These are phyloP conservation scores for Acyrthosiphon pisum DNA, from an alignment of 1,140 invertebrate genomes.

Conservation along the genomic window DNA sequence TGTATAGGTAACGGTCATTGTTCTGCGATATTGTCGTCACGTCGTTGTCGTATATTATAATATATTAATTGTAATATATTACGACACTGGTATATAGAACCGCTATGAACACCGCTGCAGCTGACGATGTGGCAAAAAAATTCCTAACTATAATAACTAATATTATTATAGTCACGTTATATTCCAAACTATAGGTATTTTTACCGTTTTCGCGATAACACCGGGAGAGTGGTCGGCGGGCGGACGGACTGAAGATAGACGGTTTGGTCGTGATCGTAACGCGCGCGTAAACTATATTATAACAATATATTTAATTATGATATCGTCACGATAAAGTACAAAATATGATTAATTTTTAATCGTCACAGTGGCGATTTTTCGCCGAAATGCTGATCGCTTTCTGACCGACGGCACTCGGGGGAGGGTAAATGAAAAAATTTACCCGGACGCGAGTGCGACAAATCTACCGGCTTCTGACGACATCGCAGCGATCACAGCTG, in stretches of 20 bases:
- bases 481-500: neutral
- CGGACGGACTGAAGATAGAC: neutral
- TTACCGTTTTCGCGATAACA: neutral
- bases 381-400: too few relatives aligned
- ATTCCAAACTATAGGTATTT: neutral
- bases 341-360: neutral
- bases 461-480: neutral
- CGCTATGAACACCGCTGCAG: too few relatives aligned
- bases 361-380: neutral
- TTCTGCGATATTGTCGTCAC: neutral
- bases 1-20: conserved; percentile 88
- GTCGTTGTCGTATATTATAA: neutral
- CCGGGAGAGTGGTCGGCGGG: too few relatives aligned
- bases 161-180: neutral
- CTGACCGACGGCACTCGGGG: too few relatives aligned
- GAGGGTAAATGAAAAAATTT: neutral
- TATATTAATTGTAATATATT: neutral
- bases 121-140: neutral
- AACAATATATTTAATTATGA: too few relatives aligned
- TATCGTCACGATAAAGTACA: neutral
- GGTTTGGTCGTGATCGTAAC: neutral
- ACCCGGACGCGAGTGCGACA: neutral
- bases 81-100: neutral
- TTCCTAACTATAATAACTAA: neutral
- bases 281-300: neutral